Percentiles rank a stretch among this genome's conserved stretches.
Evolutionary conservation across 2,113 vertebrate genomes (phyloP).

Genomic region (Microtus pennsylvanicus): DNA sequence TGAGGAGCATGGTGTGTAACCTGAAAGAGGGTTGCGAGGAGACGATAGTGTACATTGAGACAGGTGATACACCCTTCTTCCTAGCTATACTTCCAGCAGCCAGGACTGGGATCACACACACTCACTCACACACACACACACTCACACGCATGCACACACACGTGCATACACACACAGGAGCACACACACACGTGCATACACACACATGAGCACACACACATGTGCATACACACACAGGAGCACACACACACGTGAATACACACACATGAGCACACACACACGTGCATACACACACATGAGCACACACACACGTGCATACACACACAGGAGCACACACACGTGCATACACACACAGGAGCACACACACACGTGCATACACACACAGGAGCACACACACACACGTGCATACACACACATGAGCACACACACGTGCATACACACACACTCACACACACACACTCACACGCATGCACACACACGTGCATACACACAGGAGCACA

Average conservation of each 20-base stretch:
- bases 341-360: no score
- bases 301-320: not conserved
- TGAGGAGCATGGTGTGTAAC: slow-evolving; percentile 74
- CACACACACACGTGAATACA: no score
- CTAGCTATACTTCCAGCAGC: not conserved
- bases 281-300: not conserved
- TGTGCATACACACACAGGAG: not conserved
- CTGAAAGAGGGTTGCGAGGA: slow-evolving; percentile 77
- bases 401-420: not conserved
- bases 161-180: not conserved
- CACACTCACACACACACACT: not conserved
- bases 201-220: not conserved
- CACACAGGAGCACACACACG: not conserved
- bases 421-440: no score
- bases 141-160: not conserved
- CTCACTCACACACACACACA: not conserved
- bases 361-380: no score
- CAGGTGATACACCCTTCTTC: not conserved
- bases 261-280: no score
- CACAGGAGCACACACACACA: no score
- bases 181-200: not conserved
- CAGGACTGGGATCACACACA: not conserved
- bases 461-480: no score
- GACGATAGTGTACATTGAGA: slow-evolving; percentile 66
- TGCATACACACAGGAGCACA: no score